Evolutionary conservation across 2,113 vertebrate species (phyloP), one percentile per base, ranked within the genome.

Genomic region (Austrofundulus limnaeus): DNA sequence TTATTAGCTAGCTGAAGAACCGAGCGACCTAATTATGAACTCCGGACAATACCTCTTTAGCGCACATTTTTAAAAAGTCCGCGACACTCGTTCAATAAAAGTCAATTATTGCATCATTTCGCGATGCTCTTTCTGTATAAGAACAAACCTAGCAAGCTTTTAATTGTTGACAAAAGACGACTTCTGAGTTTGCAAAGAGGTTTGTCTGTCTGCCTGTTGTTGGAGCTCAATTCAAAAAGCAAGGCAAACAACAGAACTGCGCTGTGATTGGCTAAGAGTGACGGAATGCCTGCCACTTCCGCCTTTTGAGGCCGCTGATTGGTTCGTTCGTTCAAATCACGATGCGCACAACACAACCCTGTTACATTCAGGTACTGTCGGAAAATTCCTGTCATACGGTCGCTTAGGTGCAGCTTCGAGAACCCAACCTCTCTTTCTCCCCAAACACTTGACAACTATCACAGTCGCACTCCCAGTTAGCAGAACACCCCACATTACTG

Each of bases 191-290:
- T 12, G 1, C 31, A 9, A 34, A 9, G 7, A n/a, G 16, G 10
- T 17, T 43, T 17, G 11, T 45, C 1, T 19, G 12, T 53, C 55
- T n/a, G 48, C 16, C 25, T 42, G 21, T 63, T 60, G 61, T 49
- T 48, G 2, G 31, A 47, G 56, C 72, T 63, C 76, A 87, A 88
- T 93, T 93, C 92, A 93, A 93, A 93, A 89, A 80, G 81, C 14
- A 64, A 50, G 59, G 75, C 87, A 47, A 85, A 86, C 74, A 74
- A 57, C 62, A 28, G 16, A 0, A 31, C 37, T 4, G 45, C 47
- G 48, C 37, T 42, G 52, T 86, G 72, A 92, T 93, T 92, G 92
- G 92, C 5, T 70, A 38, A 64, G 14, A 45, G 15, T 1, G 28
- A 52, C 24, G 17, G 24, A 47, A 48, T 20, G 25, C 20, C 23